These are phyloP conservation scores for Romanomermis culicivorax DNA, from an alignment of 2,888 invertebrate species.

Conservation along the genomic window DNA sequence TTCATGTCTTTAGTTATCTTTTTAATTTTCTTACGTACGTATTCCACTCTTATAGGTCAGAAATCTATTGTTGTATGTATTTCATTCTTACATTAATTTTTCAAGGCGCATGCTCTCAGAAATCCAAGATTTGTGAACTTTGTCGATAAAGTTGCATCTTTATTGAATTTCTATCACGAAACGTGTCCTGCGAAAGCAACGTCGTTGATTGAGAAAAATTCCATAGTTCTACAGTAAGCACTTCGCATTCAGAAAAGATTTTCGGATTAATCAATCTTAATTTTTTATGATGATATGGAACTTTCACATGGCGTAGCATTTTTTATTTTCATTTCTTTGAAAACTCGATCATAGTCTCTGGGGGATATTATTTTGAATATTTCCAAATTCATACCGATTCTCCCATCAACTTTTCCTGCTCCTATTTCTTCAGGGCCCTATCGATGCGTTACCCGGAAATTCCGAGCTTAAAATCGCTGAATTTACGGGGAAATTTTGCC, in stretches of 20 bases:
- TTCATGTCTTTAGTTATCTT: no score
- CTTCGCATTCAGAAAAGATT: no score
- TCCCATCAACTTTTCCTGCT: background rate
- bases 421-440: background rate
- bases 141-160: background rate
- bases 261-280: background rate
- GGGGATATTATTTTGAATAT: no score
- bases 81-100: background rate
- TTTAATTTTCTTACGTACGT: no score
- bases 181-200: background rate
- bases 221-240: no score
- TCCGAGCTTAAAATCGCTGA: background rate
- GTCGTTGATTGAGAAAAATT: background rate
- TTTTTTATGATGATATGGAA: background rate
- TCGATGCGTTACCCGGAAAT: slow-evolving; percentile 1
- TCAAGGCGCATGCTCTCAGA: background rate
- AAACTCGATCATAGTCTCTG: no score
- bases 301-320: no score
- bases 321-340: no score
- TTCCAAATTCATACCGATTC: no score
- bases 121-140: background rate
- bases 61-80: no score
- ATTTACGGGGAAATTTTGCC: background rate
- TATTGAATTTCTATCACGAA: background rate
- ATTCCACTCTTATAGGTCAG: no score